Percentiles rank a stretch among this genome's conserved stretches.
Conservation (phyloP, 2,113 vertebrate genomes). For the Equus quagga region DNA sequence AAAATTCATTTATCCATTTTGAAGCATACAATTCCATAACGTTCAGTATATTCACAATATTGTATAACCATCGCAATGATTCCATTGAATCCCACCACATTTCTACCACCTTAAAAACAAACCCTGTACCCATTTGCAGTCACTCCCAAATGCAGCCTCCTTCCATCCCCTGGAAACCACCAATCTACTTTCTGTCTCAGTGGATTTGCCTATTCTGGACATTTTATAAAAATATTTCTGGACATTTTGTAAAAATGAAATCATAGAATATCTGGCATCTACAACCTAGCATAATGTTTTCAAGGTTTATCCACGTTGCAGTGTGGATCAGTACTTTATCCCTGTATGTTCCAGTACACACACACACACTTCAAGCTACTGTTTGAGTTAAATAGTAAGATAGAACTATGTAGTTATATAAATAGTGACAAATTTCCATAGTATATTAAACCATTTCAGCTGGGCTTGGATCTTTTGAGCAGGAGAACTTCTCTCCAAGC, state of each 20-base stretch:
- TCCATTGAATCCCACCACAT: not conserved
- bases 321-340: not conserved
- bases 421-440: not conserved
- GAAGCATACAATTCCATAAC: not conserved
- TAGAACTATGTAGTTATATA: not conserved
- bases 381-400: not conserved
- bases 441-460: not conserved
- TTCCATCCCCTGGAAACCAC: not conserved
- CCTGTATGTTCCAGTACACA: not conserved
- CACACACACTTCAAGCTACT: not conserved
- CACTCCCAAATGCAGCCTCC: not conserved
- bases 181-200: not conserved
- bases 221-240: not conserved
- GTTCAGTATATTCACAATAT: not conserved
- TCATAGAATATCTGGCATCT: not conserved
- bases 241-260: not conserved
- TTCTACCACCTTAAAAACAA: not conserved
- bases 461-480: not conserved
- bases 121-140: not conserved
- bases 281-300: not conserved
- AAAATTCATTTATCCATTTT: not conserved
- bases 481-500: not conserved
- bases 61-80: not conserved
- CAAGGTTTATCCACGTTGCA: not conserved
- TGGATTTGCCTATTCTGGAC: not conserved